Evolutionary conservation across 2,888 invertebrate genomes (phyloP).

Genomic region (Leptura quadrifasciata): DNA sequence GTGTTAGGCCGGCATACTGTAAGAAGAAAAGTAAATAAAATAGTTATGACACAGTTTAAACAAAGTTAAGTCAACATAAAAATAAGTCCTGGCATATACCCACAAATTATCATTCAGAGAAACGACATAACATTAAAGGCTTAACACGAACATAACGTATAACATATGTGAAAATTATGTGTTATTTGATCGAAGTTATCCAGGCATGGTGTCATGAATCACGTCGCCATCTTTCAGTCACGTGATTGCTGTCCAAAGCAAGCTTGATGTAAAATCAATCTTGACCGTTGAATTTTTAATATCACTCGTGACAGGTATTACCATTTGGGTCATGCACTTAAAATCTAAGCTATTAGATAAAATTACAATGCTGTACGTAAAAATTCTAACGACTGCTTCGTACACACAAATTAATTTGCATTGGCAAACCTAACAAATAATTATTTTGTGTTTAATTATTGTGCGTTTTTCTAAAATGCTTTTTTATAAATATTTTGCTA

Average conservation of each 20-base stretch:
- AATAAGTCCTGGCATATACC: constrained; percentile 21
- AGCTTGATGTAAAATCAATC: constrained; percentile 65
- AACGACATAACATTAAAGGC: constrained; percentile 14
- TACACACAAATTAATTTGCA: not conserved
- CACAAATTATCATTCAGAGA: constrained; percentile 35
- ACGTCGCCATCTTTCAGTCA: constrained; percentile 46
- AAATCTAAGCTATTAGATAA: constrained; percentile 12
- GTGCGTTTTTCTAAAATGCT: too few species aligned
- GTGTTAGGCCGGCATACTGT: constrained; percentile 4
- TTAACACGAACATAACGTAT: constrained; percentile 31
- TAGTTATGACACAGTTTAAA: constrained; percentile 39
- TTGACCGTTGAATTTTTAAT: constrained; percentile 64
- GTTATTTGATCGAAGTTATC: constrained; percentile 30
- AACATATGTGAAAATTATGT: constrained; percentile 42
- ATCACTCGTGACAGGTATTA: constrained; percentile 41
- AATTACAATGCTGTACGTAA: not conserved
- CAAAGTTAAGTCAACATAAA: constrained; percentile 34
- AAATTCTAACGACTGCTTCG: not conserved
- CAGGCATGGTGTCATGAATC: constrained; percentile 44
- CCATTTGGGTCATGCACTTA: constrained; percentile 41
- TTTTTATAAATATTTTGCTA: too few species aligned
- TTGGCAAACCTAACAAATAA: not conserved
- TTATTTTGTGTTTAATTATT: not conserved
- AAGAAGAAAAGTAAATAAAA: constrained; percentile 26
- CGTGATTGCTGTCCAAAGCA: constrained; percentile 42